Evolutionary conservation across 2,797 vertebrate genomes (phyloP).

Genomic region (Chloroceryle inda): DNA sequence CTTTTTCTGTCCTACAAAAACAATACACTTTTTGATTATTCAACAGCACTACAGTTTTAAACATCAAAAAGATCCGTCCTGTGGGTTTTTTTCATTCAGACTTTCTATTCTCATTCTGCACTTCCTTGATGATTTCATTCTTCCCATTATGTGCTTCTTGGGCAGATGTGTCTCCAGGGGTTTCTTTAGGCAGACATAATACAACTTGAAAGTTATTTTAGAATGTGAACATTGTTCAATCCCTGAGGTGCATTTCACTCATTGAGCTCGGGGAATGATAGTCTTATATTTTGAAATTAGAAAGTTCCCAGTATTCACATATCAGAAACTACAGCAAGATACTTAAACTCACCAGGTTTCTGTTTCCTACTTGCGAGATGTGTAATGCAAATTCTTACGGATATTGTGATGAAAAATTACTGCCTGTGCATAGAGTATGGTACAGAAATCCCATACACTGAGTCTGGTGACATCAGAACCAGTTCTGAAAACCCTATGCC

Average conservation of each 20-base stretch:
- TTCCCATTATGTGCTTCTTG: not conserved
- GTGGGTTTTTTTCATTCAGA: not conserved
- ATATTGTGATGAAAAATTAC: not conserved
- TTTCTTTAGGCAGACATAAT: not conserved
- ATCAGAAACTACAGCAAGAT: not conserved
- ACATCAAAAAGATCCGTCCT: not conserved
- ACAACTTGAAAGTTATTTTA: not conserved
- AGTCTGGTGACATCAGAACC: not conserved
- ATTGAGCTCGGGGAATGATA: not conserved
- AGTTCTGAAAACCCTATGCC: not conserved
- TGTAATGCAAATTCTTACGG: not conserved
- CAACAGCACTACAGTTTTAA: not conserved
- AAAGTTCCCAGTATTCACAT: not conserved
- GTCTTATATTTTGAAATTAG: not conserved
- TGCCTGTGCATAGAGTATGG: not conserved
- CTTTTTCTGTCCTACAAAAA: not conserved
- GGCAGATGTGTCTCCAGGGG: not conserved
- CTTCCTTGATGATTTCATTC: not conserved
- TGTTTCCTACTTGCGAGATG: not conserved
- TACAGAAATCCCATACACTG: not conserved
- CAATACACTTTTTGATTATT: not conserved
- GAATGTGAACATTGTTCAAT: not conserved
- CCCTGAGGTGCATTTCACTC: not conserved
- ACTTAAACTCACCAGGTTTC: not conserved
- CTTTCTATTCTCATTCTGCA: not conserved